phyloP scores from a whole-genome alignment of 2,797 vertebrate species.

The Odontamblyopus rebecca region DNA sequence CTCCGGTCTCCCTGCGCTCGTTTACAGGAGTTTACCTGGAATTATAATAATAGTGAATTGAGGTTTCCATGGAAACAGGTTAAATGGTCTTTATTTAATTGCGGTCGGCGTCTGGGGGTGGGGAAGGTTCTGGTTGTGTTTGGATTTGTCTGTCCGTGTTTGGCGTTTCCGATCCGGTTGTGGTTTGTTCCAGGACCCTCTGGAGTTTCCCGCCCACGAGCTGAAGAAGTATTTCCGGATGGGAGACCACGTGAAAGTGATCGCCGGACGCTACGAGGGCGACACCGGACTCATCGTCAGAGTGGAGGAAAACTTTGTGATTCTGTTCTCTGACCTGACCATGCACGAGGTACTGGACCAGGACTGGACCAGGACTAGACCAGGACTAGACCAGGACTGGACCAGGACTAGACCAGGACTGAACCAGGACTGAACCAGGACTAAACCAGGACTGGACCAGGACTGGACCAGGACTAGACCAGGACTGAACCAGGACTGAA shows the following conservation, averaged over 20 bases:
- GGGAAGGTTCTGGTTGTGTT: too few species aligned
- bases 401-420: not conserved
- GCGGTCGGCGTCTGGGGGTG: too few species aligned
- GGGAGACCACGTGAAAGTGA: slow-evolving; percentile 97
- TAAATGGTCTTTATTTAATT: too few species aligned
- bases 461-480: not conserved
- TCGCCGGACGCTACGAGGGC: slow-evolving; percentile 91
- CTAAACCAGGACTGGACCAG: not conserved
- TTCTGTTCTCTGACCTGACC: slow-evolving; percentile 95
- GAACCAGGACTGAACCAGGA: not conserved
- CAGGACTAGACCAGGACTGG: not conserved
- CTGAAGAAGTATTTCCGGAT: slow-evolving; percentile 92
- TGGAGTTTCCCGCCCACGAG: slow-evolving; percentile 95
- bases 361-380: not conserved
- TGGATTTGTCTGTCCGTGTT: too few species aligned
- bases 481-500: not conserved
- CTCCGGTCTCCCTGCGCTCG: too few species aligned
- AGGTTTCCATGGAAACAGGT: too few species aligned
- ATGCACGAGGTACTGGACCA: slow-evolving; percentile 89
- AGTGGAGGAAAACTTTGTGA: slow-evolving; percentile 96
- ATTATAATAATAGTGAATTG: too few species aligned
- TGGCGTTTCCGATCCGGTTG: too few species aligned
- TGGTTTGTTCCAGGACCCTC: slow-evolving; percentile 80
- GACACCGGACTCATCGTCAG: slow-evolving; percentile 94
- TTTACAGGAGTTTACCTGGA: too few species aligned